Percentiles rank a stretch among this genome's conserved stretches.
Evolutionary conservation across 30 jellyfish, hydroid and myxozoan genomes (phyloP).

Genomic region (Pseudorhiza aurosa): DNA sequence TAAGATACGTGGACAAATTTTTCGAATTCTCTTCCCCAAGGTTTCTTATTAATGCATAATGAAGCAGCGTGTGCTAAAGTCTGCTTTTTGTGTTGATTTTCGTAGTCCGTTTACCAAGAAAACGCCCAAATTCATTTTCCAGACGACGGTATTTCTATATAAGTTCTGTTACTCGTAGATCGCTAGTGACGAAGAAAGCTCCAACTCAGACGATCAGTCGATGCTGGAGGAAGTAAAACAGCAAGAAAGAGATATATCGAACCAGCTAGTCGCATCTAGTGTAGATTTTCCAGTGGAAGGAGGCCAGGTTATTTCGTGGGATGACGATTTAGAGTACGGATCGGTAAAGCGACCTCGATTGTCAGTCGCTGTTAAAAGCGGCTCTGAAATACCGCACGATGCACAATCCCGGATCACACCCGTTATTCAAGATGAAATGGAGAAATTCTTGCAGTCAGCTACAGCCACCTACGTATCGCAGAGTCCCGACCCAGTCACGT

Average conservation of each 20-base stretch:
- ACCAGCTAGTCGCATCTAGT: constrained; percentile 27
- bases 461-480: constrained; percentile 58
- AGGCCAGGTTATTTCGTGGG: constrained; percentile 84
- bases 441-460: constrained; percentile 48
- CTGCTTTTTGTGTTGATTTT: background rate
- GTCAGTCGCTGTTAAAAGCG: constrained; percentile 85
- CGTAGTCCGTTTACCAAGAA: background rate
- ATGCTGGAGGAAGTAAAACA: background rate
- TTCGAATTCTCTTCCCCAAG: constrained; percentile 13
- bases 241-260: background rate
- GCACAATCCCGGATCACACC: constrained; percentile 87
- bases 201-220: constrained; percentile 62
- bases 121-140: background rate
- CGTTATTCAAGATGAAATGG: constrained; percentile 81
- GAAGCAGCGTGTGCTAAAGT: background rate
- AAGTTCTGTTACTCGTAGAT: background rate
- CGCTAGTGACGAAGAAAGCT: constrained; percentile 37
- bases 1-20: background rate
- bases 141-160: background rate
- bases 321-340: constrained; percentile 75
- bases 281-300: constrained; percentile 76
- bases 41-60: background rate
- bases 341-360: constrained; percentile 83
- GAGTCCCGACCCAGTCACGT: constrained; percentile 62
- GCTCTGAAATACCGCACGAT: constrained; percentile 76